Base-by-base conservation (phyloP, 2,888 invertebrate species). In the Saturnia japonica region DNA sequence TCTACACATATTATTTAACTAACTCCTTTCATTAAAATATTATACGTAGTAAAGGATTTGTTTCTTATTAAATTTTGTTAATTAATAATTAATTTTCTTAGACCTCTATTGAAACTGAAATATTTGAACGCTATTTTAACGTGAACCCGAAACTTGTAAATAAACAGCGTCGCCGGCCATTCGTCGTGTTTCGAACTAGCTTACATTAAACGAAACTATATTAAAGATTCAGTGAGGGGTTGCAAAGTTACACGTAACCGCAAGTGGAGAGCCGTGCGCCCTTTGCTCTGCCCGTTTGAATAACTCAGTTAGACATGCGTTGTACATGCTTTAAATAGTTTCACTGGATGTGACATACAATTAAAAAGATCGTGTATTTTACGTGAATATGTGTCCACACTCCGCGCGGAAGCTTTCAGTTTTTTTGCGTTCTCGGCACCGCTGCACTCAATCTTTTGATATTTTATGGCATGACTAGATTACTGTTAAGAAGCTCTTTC, bases 221-320 rank as follows among this genome's bases (percentile, higher is more conserved):
- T 94, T 90, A 93, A 94, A 91, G 88, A 94, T 94, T 91, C 92
- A 94, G 80, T 74, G 85, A 82, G 90, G 90, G 90, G 91, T 91
- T 91, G 92, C 91, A 92, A 91, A 91, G 90, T 92, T 93, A 90
- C 90, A 90, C 89, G 87, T 89, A 88, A 92, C 93, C 93, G 86
- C 92, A 90, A 88, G 88, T 89, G 86, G 87, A 87, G 83, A 78
- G 86, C 81, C 83, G 83, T 82, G 85, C 81, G 86, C 87, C 88
- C 86, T 88, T 88, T 85, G 86, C 86, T n/a, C 78, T 76, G 78
- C 75, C 78, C 76, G 82, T 74, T 83, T 93, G 91, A 92, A 93
- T 93, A 91, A 93, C 85, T 91, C 88, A 94, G 82, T 75, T 84
- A 79, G 73, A 77, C 81, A 72, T 85, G 60, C 57, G 40, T 69